Conservation (phyloP, 2,113 vertebrate genomes). For the Sapayoa aenigma region DNA sequence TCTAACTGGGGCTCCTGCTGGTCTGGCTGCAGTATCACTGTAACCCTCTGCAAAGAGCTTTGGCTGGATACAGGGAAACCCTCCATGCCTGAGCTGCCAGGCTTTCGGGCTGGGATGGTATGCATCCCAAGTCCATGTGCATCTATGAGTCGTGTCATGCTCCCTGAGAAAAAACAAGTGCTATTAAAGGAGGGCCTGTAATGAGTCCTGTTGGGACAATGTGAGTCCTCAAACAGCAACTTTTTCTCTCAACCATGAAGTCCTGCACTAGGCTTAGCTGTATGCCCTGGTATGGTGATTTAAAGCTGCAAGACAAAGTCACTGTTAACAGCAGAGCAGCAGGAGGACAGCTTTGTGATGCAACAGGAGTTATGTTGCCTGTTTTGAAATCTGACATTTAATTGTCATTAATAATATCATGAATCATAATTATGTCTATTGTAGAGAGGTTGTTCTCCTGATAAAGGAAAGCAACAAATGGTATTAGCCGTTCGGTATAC, state of each 20-base stretch:
- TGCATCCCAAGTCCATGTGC: accelerated
- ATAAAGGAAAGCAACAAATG: not conserved
- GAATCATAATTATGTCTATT: not conserved
- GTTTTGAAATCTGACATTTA: not conserved
- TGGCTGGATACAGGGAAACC: not conserved
- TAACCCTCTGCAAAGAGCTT: not conserved
- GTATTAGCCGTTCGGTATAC: not conserved
- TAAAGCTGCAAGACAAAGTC: not conserved
- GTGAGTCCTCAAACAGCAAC: not conserved
- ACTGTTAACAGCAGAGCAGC: not conserved
- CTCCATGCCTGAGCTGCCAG: not conserved
- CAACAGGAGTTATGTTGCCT: not conserved
- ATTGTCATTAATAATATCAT: not conserved
- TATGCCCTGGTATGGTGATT: accelerated
- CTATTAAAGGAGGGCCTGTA: not conserved
- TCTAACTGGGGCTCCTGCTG: not conserved
- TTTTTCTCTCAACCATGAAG: not conserved
- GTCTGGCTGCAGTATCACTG: not conserved
- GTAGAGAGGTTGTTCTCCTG: not conserved
- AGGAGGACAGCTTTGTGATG: not conserved
- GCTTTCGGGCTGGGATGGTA: not conserved
- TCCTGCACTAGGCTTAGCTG: not conserved
- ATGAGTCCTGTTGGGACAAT: accelerated
- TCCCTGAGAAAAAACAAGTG: not conserved
- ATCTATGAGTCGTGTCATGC: accelerated